Evolutionary conservation across 2,888 invertebrate genomes (phyloP).

Genomic region (Eristalinus aeneus): DNA sequence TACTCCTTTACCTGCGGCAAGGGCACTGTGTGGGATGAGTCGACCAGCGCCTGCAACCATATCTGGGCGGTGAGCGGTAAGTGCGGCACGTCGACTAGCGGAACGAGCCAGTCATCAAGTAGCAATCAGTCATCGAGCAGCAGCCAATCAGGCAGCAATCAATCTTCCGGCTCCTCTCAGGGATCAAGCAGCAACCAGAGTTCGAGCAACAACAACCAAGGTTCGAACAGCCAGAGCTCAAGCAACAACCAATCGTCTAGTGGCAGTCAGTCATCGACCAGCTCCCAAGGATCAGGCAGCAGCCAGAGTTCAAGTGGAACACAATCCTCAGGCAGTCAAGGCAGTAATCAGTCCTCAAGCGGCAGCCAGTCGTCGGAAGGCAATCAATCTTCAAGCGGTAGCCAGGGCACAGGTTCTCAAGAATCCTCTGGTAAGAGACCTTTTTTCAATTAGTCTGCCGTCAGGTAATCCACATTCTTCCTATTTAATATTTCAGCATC

Average conservation of each 20-base stretch:
- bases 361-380: slow-evolving; percentile 50
- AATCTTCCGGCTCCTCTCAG: slow-evolving; percentile 59
- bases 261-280: slow-evolving; percentile 39
- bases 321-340: slow-evolving; percentile 56
- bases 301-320: slow-evolving; percentile 37
- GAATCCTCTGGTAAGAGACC: slow-evolving; percentile 32
- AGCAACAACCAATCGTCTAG: slow-evolving; percentile 43
- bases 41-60: slow-evolving; percentile 72
- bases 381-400: slow-evolving; percentile 59
- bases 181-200: slow-evolving; percentile 55
- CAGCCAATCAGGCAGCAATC: slow-evolving; percentile 57
- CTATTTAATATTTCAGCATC: slow-evolving; percentile 26
- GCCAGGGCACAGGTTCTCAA: slow-evolving; percentile 59
- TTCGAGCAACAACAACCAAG: slow-evolving; percentile 29
- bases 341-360: slow-evolving; percentile 13
- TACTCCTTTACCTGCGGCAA: slow-evolving; percentile 84
- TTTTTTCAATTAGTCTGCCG: not conserved
- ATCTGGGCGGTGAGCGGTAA: slow-evolving; percentile 66
- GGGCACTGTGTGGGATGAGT: slow-evolving; percentile 83
- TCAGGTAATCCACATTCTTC: too few relatives aligned
- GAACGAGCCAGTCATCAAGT: slow-evolving; percentile 55
- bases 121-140: slow-evolving; percentile 49
- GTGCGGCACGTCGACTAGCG: slow-evolving; percentile 43
- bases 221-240: not conserved
- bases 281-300: slow-evolving; percentile 27